Evolutionary conservation across 2,888 invertebrate genomes (phyloP).

Genomic region (Helobdella robusta): DNA sequence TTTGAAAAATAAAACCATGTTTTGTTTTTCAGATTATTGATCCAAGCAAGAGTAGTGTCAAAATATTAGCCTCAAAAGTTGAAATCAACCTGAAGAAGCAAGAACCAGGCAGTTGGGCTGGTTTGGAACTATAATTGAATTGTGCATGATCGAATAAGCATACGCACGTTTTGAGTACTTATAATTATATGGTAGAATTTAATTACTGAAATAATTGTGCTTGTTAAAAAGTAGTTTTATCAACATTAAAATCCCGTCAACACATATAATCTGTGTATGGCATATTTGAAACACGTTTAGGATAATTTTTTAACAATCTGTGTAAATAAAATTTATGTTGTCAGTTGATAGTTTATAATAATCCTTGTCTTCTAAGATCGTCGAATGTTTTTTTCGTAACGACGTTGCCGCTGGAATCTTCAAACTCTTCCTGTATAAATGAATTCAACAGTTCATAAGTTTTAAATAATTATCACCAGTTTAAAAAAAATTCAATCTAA

Average conservation of each 20-base stretch:
- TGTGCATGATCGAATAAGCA: no score
- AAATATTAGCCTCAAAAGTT: slow-evolving; percentile 77
- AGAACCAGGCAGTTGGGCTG: slow-evolving; percentile 72
- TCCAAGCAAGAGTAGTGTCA: slow-evolving; percentile 62
- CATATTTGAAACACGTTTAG: no score
- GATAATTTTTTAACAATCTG: no score
- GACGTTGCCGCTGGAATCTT: slow-evolving; percentile 95
- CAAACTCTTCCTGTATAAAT: slow-evolving; percentile 79
- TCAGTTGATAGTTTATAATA: slow-evolving; percentile 63
- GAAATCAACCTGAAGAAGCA: slow-evolving; percentile 82
- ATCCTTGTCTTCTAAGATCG: slow-evolving; percentile 92
- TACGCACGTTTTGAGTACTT: no score
- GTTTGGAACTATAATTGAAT: slow-evolving; percentile 50
- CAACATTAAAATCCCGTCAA: no score
- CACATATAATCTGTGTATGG: no score
- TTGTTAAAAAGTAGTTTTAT: no score
- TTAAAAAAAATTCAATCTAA: not conserved
- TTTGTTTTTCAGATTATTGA: slow-evolving; percentile 66
- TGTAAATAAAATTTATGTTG: no score
- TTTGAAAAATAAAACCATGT: no score
- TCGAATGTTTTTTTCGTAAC: slow-evolving; percentile 96
- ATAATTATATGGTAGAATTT: no score
- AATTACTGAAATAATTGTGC: no score
- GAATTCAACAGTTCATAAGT: not conserved
- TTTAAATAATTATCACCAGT: not conserved